Evolutionary conservation across 2,888 invertebrate species (phyloP).

Genomic region (Lagria hirta): DNA sequence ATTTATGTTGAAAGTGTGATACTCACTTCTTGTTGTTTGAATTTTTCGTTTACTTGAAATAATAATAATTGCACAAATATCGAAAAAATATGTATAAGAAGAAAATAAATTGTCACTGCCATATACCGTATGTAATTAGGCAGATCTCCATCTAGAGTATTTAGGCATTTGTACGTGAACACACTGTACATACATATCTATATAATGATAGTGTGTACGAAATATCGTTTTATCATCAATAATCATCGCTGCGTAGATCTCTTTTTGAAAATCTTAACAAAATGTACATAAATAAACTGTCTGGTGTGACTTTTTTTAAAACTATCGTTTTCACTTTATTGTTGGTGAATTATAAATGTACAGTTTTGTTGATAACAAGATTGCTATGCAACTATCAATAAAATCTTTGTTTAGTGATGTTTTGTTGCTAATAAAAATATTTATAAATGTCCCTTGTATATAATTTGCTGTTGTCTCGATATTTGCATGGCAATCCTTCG

Average conservation of each 20-base stretch:
- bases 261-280: constrained; percentile 15
- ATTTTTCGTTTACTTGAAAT: constrained; percentile 20
- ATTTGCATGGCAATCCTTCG: constrained; percentile 39
- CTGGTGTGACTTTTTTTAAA: constrained; percentile 32
- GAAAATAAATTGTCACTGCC: constrained; percentile 51
- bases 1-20: constrained; percentile 33
- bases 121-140: constrained; percentile 48
- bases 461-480: constrained; percentile 34
- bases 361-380: constrained; percentile 31
- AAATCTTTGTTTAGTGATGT: constrained; percentile 38
- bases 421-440: constrained; percentile 33
- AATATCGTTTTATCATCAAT: constrained; percentile 20
- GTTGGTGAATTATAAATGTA: constrained; percentile 41
- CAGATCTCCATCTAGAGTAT: constrained; percentile 47
- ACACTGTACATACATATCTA: too few relatives aligned
- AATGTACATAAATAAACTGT: constrained; percentile 37
- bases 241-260: constrained; percentile 7
- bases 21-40: constrained; percentile 11
- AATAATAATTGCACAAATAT: constrained; percentile 44
- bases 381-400: constrained; percentile 45
- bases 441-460: constrained; percentile 38
- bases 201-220: constrained; percentile 27
- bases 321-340: constrained; percentile 36
- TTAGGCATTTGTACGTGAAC: constrained; percentile 34
- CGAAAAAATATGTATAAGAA: constrained; percentile 33